Evolutionary conservation across 2,888 invertebrate genomes (phyloP).

Genomic region (Phyto melanocephala): DNA sequence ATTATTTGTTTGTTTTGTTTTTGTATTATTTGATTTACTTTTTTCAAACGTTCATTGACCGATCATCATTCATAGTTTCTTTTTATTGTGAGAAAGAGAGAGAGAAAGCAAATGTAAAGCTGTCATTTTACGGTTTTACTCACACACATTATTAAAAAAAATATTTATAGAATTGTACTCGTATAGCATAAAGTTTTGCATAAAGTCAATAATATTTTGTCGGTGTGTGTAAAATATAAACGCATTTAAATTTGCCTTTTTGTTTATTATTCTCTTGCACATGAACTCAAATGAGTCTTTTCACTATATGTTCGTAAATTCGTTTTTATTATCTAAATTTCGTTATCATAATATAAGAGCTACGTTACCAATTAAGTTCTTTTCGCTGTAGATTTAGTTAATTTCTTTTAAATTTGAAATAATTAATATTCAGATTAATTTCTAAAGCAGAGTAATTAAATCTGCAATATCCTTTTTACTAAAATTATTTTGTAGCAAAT

Average conservation of each 20-base stretch:
- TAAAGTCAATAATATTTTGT: conserved; percentile 26
- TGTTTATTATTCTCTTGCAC: neutral
- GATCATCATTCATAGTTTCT: conserved; percentile 45
- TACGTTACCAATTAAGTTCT: too few relatives aligned
- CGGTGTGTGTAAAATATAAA: neutral
- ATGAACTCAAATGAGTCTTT: neutral
- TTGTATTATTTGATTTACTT: conserved; percentile 17
- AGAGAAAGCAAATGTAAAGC: conserved; percentile 16
- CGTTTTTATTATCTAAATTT: too few relatives aligned
- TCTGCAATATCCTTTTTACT: too few relatives aligned
- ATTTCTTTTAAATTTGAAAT: too few relatives aligned
- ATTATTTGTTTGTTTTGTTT: neutral
- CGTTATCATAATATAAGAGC: too few relatives aligned
- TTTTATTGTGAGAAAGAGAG: conserved; percentile 7
- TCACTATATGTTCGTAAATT: too few relatives aligned
- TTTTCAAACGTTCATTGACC: conserved; percentile 59
- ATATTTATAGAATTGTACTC: conserved; percentile 45
- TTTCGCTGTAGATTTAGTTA: too few relatives aligned
- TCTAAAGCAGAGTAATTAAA: too few relatives aligned
- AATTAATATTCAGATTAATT: too few relatives aligned
- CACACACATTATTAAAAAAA: conserved; percentile 54
- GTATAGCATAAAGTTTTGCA: too few relatives aligned
- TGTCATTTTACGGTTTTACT: conserved; percentile 16
- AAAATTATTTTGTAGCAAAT: too few relatives aligned
- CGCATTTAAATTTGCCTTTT: neutral